Evolutionary conservation across 2,888 invertebrate species (phyloP).

Genomic region (Parnassius smintheus): DNA sequence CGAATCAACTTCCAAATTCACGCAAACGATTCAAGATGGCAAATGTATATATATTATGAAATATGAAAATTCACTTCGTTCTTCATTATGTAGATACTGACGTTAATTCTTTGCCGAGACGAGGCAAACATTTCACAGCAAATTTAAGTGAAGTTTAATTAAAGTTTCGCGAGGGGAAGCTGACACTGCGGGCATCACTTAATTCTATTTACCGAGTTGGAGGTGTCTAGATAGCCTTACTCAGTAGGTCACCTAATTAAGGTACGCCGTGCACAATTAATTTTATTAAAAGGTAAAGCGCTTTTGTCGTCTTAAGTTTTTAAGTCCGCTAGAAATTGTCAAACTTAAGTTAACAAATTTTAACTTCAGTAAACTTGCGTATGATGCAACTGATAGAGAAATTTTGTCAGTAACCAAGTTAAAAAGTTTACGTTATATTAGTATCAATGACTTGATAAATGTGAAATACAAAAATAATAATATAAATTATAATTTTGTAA

Average conservation of each 20-base stretch:
- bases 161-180: constrained; percentile 19
- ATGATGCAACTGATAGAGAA: background rate
- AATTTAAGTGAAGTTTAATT: constrained; percentile 26
- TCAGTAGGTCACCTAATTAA: constrained; percentile 23
- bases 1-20: background rate
- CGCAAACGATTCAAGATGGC: background rate
- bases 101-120: constrained; percentile 11
- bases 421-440: too few relatives aligned
- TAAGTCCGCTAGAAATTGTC: background rate
- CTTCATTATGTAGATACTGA: constrained; percentile 1
- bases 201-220: constrained; percentile 23
- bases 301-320: constrained; percentile 2
- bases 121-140: constrained; percentile 21
- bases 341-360: constrained; percentile 7
- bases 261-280: constrained; percentile 13
- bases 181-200: constrained; percentile 20
- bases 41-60: background rate
- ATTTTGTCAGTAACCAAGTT: too few relatives aligned
- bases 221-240: constrained; percentile 13
- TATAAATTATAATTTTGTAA: too few relatives aligned
- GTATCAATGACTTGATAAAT: too few relatives aligned
- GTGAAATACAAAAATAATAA: too few relatives aligned
- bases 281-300: constrained; percentile 17
- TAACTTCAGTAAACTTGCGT: background rate
- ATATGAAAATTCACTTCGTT: constrained; percentile 12